Evolutionary conservation across 2,888 invertebrate species (phyloP), one percentile per base, ranked within the genome.

Genomic region (Drosophila demipolita): DNA sequence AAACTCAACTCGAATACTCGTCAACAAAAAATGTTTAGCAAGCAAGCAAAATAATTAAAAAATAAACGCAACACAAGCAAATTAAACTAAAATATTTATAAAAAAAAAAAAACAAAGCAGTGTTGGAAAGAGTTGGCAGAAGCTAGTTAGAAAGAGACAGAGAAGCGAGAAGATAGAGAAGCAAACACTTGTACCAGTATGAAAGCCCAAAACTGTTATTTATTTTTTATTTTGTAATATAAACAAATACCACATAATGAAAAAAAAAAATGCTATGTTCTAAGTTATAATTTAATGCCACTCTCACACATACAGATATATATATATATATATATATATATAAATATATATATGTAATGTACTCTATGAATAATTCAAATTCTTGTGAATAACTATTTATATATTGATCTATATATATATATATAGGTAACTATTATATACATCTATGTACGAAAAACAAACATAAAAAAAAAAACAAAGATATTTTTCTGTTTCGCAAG

Each of bases 341-440:
- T 52, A 49, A 68, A 42, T 55, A 35, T 12, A 20, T 53, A 35
- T 60, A 54, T 49, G 33, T 52, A 42, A 73, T 79, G 81, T 87
- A 85, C 83, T 76, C 85, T 87, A 82, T 79, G 70, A 59, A 87
- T 84, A 87, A 82, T 87, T 82, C 87, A 26, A 77, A 84, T 87
- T 89, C 80, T 87, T 87, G 87, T 89, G 89, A 85, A 87, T 89
- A 87, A 83, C 88, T 85, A 85, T 85, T 87, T 87, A 87, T 87
- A 85, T 85, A 85, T 68, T 75, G 72, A 79, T 75, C 78, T 80
- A 35, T 70, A 73, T 66, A 75, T 42, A 66, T 66, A 79, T 59
- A 70, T 59, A 66, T 58, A 78, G 71, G 57, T 71, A 73, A 70
- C 73, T 72, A 77, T 55, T 69, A 77, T 72, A 72, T 75, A 57